Evolutionary conservation across 2,797 vertebrate species (phyloP), one percentile per base, ranked within the genome.

Genomic region (Mus minutoides): DNA sequence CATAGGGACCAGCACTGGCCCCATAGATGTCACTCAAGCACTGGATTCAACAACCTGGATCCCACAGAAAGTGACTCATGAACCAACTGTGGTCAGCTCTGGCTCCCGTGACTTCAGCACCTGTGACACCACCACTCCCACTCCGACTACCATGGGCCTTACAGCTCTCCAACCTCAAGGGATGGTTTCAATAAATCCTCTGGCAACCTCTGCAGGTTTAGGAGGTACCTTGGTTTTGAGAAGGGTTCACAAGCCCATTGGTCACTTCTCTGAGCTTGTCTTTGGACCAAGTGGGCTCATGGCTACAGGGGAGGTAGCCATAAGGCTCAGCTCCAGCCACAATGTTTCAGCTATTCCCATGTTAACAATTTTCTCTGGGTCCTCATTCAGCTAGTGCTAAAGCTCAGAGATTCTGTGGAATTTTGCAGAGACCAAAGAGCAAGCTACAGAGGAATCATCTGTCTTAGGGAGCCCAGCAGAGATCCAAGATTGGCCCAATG

Each of bases 401-500:
- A 2, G 21, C 21, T 40, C 67, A 0, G 4, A 60, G 58, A 14
- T 69, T 69, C 19, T 0, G 0, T 34, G 49, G 11, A 46, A 54
- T 83, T 29, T 43, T 75, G 37, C 1, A 1, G 78, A 64, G 40
- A 24, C 6, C 0, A 6, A n/a, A 87, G 52, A 67, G 6, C 46
- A 13, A 26, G 4, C 58, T 24, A 19, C 0, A 0, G 62, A 34
- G 31, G 12, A 69, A 34, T 58, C 75, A 34, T 58, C 5, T 0
- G 43, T 40, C 14, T 71, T 67, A 34, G 77, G 22, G 52, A 78
- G n/a, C 40, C 19, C 46, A 11, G 49, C 40, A 31, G 82, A 40
- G 43, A 5, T 19, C n/a, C 43, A n/a, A 13, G 49, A 29, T 8
- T 13, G 0, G 0, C 2, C 0, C 37, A 2, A 0, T 11, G 34